A percentile compares a stretch with the other conserved stretches of the same genome.
Evolutionary conservation across 2,797 vertebrate species (phyloP).

Genomic region (Threskiornis aethiopicus): DNA sequence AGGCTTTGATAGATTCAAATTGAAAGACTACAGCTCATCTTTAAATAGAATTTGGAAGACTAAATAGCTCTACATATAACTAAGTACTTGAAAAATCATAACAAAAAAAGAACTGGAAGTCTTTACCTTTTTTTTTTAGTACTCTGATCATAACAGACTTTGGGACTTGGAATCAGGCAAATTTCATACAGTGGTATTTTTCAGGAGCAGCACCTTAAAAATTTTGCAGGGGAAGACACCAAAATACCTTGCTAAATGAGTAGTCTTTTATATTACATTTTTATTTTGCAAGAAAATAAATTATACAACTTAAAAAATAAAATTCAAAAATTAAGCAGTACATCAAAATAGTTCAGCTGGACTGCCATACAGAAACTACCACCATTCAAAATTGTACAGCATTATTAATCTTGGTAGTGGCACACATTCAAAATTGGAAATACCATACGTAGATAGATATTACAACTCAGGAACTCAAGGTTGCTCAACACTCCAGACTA

Average conservation of each 20-base stretch:
- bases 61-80: background rate
- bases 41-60: background rate
- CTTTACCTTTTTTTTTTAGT: background rate
- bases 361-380: conserved; percentile 82
- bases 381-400: conserved; percentile 80
- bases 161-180: background rate
- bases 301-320: conserved; percentile 89
- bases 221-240: conserved; percentile 42
- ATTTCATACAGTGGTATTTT: background rate
- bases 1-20: background rate
- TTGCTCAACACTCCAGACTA: conserved; percentile 78
- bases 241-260: conserved; percentile 54
- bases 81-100: background rate
- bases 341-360: conserved; percentile 82
- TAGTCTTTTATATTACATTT: conserved; percentile 82
- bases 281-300: conserved; percentile 96
- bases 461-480: conserved; percentile 80
- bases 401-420: conserved; percentile 77
- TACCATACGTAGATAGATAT: conserved; percentile 74
- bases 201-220: background rate
- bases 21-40: background rate
- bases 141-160: background rate
- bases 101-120: background rate
- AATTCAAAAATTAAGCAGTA: conserved; percentile 85
- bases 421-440: conserved; percentile 83